Percentiles rank a stretch among this genome's conserved stretches.
Evolutionary conservation across 2,113 vertebrate species (phyloP).

Genomic region (Gobio gobio): DNA sequence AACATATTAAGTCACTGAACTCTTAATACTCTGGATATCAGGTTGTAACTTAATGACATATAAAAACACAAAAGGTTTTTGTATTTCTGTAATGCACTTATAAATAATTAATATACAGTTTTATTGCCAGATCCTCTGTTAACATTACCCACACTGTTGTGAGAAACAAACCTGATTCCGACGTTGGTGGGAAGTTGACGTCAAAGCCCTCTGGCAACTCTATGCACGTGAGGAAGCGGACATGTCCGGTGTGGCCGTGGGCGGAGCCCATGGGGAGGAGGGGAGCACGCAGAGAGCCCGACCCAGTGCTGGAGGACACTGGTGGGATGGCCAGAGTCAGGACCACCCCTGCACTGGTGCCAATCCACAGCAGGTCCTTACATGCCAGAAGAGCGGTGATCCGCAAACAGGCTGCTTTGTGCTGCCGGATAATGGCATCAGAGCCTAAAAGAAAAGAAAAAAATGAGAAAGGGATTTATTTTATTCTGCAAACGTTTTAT

Average conservation of each 20-base stretch:
- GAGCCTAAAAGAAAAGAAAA: constrained; percentile 81
- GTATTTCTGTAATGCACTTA: background rate
- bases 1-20: background rate
- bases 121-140: background rate
- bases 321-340: constrained; percentile 83
- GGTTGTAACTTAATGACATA: background rate
- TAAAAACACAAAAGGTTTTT: background rate
- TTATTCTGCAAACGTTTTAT: background rate
- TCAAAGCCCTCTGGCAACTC: constrained; percentile 91
- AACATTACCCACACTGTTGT: background rate
- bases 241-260: constrained; percentile 96
- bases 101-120: background rate
- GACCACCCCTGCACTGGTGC: constrained; percentile 94
- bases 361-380: constrained; percentile 95
- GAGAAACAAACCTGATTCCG: constrained; percentile 67
- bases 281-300: constrained; percentile 73
- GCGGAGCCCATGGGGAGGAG: constrained; percentile 87
- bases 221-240: constrained; percentile 93
- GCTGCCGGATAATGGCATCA: constrained; percentile 96
- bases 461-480: background rate
- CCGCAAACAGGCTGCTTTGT: constrained; percentile 94
- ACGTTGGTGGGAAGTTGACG: constrained; percentile 78
- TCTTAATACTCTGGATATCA: background rate
- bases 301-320: constrained; percentile 75
- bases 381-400: constrained; percentile 94